phyloP scores from a whole-genome alignment of 2,797 vertebrate species.

The Meda fulgida region DNA sequence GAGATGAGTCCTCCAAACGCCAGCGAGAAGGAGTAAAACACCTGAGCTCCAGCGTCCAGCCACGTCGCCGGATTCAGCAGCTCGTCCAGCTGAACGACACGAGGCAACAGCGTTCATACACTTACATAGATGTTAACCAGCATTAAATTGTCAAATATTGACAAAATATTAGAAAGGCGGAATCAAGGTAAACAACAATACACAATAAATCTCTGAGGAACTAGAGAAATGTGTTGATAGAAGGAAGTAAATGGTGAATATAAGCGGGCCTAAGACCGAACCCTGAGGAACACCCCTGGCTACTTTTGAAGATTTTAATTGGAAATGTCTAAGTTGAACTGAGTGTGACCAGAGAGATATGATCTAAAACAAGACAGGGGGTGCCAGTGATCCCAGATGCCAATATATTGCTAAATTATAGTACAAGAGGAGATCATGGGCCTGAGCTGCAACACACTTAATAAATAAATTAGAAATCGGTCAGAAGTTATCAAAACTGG shows the following conservation, averaged over 20 bases:
- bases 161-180: too few species aligned
- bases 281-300: not conserved
- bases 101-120: not conserved
- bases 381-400: too few species aligned
- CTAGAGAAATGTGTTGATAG: too few species aligned
- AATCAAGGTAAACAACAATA: too few species aligned
- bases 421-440: too few species aligned
- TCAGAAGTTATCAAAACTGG: too few species aligned
- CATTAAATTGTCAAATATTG: too few species aligned
- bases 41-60: constrained; percentile 94
- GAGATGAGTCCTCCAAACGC: constrained; percentile 96
- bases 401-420: too few species aligned
- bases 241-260: not conserved
- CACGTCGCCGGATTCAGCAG: constrained; percentile 87
- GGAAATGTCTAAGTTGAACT: not conserved
- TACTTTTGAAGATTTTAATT: not conserved
- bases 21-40: constrained; percentile 94
- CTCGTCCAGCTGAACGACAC: constrained; percentile 79
- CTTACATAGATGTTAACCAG: not conserved
- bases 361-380: too few species aligned
- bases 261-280: not conserved
- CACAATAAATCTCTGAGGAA: too few species aligned
- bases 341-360: not conserved
- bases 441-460: too few species aligned
- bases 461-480: too few species aligned